Percentiles rank a stretch among this genome's conserved stretches.
phyloP scores from a whole-genome alignment of 2,797 vertebrate species.

The Tympanoctomys barrerae region DNA sequence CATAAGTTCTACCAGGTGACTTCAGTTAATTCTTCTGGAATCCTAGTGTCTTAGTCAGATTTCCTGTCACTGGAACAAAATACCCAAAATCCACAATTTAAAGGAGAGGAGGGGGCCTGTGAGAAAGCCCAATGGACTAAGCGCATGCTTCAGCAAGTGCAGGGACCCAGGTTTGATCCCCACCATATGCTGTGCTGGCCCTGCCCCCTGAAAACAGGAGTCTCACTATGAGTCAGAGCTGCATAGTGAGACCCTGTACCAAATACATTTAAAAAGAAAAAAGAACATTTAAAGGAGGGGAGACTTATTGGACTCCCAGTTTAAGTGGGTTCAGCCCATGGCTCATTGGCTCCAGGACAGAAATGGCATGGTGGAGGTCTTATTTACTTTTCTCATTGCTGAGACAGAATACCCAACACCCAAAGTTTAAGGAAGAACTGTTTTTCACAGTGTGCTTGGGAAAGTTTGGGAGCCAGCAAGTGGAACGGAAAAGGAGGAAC shows the following conservation, averaged over 20 bases:
- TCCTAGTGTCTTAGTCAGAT: background rate
- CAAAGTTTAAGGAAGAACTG: background rate
- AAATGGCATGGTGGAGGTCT: background rate
- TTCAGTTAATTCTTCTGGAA: constrained; percentile 15
- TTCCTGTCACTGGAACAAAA: background rate
- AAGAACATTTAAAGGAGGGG: background rate
- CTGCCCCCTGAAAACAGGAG: too few species aligned
- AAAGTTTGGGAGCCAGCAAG: background rate
- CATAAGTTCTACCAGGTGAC: background rate
- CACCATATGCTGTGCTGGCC: too few species aligned
- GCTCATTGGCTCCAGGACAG: background rate
- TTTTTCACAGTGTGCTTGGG: background rate
- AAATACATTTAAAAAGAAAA: too few species aligned
- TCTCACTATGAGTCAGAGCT: too few species aligned
- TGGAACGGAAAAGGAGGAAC: background rate
- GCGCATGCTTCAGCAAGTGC: too few species aligned
- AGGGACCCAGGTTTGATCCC: too few species aligned
- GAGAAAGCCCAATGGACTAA: too few species aligned
- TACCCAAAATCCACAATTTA: background rate
- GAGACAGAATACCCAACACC: background rate
- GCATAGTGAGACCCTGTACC: too few species aligned
- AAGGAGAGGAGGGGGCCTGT: background rate
- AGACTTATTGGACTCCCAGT: background rate
- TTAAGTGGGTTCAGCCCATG: background rate
- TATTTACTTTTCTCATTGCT: background rate